phyloP scores from a whole-genome alignment of 2,888 invertebrate genomes.

The Acleris laterana region DNA sequence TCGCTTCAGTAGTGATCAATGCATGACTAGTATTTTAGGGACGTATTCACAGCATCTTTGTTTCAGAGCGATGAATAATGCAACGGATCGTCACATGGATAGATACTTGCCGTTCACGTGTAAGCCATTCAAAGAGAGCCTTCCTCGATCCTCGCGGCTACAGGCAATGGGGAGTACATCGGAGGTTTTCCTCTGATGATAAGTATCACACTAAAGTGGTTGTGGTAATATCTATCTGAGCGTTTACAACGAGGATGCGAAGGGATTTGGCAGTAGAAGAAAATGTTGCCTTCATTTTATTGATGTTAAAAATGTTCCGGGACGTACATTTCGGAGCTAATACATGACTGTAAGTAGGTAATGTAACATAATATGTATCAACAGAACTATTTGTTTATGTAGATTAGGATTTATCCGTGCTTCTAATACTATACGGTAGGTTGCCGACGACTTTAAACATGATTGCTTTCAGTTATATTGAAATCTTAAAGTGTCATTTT shows the following conservation, averaged over 20 bases:
- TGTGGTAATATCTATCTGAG: conserved; percentile 46
- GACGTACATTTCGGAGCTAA: neutral
- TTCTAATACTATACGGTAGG: too few relatives aligned
- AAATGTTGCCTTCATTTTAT: conserved; percentile 15
- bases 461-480: too few relatives aligned
- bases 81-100: conserved; percentile 62
- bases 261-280: conserved; percentile 23
- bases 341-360: too few relatives aligned
- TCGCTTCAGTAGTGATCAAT: conserved; percentile 59
- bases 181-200: neutral
- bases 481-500: too few relatives aligned
- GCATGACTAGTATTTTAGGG: conserved; percentile 61
- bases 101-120: conserved; percentile 55
- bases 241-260: conserved; percentile 47
- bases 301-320: neutral
- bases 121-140: conserved; percentile 21
- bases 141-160: neutral
- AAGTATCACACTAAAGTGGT: conserved; percentile 50
- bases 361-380: too few relatives aligned
- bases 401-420: too few relatives aligned
- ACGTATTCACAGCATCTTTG: conserved; percentile 64
- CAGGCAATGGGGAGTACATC: neutral
- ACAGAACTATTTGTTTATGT: too few relatives aligned
- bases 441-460: too few relatives aligned
- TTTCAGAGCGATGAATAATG: conserved; percentile 74